Evolutionary conservation across 2,888 invertebrate genomes (phyloP).

Genomic region (Melipona beecheii): DNA sequence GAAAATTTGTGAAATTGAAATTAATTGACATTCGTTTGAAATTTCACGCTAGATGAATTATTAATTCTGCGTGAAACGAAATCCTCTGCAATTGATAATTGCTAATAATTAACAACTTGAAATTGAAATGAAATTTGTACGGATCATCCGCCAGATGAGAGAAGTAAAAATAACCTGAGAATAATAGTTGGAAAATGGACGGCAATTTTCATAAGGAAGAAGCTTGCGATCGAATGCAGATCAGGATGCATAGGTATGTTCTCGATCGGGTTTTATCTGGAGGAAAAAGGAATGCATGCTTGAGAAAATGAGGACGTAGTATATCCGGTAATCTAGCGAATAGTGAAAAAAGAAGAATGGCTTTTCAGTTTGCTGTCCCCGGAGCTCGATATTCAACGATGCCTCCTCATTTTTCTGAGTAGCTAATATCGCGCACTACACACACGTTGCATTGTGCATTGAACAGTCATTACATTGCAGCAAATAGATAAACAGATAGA

Average conservation of each 20-base stretch:
- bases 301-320: slow-evolving; percentile 11
- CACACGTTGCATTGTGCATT: slow-evolving; percentile 3
- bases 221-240: background rate
- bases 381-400: slow-evolving; percentile 29
- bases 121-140: no score
- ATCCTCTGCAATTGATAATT: no score
- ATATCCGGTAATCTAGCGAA: slow-evolving; percentile 32
- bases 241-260: background rate
- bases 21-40: no score
- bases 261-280: background rate
- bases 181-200: background rate
- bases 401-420: slow-evolving; percentile 34
- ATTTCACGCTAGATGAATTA: no score
- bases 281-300: background rate
- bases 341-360: slow-evolving; percentile 29
- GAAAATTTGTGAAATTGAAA: no score
- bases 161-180: background rate
- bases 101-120: no score
- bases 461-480: slow-evolving; percentile 13
- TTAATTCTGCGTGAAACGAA: no score
- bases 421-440: slow-evolving; percentile 22
- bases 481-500: background rate
- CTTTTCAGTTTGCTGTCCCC: slow-evolving; percentile 33
- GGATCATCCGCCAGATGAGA: background rate
- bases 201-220: background rate